Evolutionary conservation across 2,113 vertebrate genomes (phyloP).

Genomic region (Rattus norvegicus): GRCr8 NC_086023.1:61614001-61614500

Average conservation of each 20-base stretch:
- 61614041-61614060: not conserved
- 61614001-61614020: constrained; percentile 17
- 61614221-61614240: not conserved
- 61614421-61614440: constrained; percentile 14
- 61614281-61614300: not conserved
- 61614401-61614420: not conserved
- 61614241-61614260: not conserved
- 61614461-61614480: not conserved
- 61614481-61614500: not conserved
- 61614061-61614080: not conserved
- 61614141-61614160: not conserved
- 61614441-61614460: not conserved
- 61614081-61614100: not conserved
- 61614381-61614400: not conserved
- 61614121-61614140: not conserved
- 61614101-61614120: not conserved
- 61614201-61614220: not conserved
- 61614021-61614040: not conserved
- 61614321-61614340: not conserved
- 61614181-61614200: not conserved
- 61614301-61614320: not conserved
- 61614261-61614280: not conserved
- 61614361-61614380: constrained; percentile 11
- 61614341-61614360: not conserved
- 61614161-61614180: not conserved